Evolutionary conservation across 1,140 invertebrate species (phyloP).

Genomic region (Ganaspis sp.): DNA sequence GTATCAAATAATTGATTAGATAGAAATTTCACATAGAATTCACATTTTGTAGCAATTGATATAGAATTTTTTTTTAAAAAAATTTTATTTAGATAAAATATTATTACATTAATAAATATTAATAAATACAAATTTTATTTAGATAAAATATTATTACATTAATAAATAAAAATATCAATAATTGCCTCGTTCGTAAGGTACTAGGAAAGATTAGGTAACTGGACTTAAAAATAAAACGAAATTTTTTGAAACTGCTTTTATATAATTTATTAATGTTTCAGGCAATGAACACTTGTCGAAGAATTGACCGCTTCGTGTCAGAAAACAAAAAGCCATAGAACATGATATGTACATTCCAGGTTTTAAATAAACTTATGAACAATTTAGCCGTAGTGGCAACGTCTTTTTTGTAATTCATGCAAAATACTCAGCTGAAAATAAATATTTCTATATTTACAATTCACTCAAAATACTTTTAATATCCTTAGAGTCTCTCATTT

Average conservation of each 20-base stretch:
- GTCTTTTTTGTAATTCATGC: conserved; percentile 6
- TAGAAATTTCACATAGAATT: too few species aligned
- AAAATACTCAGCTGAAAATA: conserved; percentile 24
- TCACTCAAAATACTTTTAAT: not conserved
- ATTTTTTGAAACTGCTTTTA: not conserved
- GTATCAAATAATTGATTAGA: too few species aligned
- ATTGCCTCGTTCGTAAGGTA: too few species aligned
- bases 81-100: too few species aligned
- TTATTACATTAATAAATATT: too few species aligned
- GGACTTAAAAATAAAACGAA: not conserved
- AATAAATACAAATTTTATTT: too few species aligned
- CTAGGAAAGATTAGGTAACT: too few species aligned
- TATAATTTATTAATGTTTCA: conserved; percentile 12
- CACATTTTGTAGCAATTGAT: too few species aligned
- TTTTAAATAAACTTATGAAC: not conserved
- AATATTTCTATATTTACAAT: conserved; percentile 16
- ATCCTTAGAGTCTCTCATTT: not conserved
- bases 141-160: too few species aligned
- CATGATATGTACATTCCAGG: conserved; percentile 15
- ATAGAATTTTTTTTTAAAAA: too few species aligned
- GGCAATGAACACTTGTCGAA: not conserved
- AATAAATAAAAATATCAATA: too few species aligned
- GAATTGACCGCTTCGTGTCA: not conserved
- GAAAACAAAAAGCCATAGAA: conserved; percentile 7
- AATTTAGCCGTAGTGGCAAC: conserved; percentile 14